phyloP scores from a whole-genome alignment of 2,888 invertebrate genomes.

The Onthophagus sagittarius region DNA sequence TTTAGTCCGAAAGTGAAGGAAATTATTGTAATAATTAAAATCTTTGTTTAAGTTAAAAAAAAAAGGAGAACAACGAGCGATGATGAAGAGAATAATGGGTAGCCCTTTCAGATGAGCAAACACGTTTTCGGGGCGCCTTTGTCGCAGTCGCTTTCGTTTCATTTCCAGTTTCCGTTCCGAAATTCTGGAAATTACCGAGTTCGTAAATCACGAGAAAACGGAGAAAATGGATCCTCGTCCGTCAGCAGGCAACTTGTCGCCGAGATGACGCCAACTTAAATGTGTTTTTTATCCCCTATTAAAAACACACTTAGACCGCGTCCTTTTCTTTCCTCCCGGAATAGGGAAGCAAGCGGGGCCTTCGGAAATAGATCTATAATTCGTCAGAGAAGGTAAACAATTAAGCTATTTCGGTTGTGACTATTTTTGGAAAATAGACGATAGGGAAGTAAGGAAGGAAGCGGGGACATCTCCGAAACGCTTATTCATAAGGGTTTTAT shows the following conservation, averaged over 20 bases:
- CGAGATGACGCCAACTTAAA: not conserved
- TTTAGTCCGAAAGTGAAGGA: not conserved
- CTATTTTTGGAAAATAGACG: not conserved
- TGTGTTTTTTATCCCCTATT: not conserved
- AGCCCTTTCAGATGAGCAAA: not conserved
- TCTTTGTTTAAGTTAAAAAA: constrained; percentile 39
- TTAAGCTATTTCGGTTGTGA: not conserved
- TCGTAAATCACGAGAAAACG: not conserved
- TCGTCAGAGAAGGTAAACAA: not conserved
- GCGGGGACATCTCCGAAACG: not conserved
- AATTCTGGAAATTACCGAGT: not conserved
- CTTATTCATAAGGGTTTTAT: not conserved
- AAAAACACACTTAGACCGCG: not conserved
- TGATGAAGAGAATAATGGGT: constrained; percentile 30
- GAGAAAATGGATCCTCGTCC: not conserved
- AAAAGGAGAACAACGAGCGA: constrained; percentile 34
- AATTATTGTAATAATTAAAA: constrained; percentile 31
- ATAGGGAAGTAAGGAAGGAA: not conserved
- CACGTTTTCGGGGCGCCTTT: not conserved
- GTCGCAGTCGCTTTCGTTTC: not conserved
- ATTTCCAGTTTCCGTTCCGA: not conserved
- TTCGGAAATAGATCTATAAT: not conserved
- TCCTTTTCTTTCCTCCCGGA: not conserved
- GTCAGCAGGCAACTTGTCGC: not conserved
- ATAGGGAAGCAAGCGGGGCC: not conserved